Conservation (phyloP, 2,113 vertebrate genomes). For the Rhynchomys soricoides region DNA sequence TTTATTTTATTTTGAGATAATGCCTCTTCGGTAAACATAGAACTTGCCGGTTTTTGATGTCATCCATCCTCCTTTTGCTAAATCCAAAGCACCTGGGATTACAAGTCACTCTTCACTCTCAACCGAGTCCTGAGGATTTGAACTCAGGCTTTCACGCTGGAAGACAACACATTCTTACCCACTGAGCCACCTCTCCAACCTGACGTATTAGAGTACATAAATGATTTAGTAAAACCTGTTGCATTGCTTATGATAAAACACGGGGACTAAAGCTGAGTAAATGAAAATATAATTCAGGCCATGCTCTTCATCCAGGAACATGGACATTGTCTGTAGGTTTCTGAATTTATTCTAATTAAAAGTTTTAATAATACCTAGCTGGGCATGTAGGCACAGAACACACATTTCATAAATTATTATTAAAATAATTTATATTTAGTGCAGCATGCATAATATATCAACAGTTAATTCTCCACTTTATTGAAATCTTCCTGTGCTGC, state of each 20-base stretch:
- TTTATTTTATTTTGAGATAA: background rate
- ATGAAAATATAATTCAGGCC: background rate
- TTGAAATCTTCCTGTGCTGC: background rate
- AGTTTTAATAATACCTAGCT: background rate
- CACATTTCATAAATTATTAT: background rate
- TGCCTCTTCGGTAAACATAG: background rate
- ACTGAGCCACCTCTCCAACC: background rate
- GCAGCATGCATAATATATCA: background rate
- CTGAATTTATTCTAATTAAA: slow-evolving; percentile 17
- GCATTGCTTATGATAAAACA: background rate
- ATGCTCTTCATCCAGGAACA: background rate
- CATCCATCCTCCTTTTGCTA: background rate
- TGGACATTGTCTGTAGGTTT: background rate
- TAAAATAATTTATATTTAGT: slow-evolving; percentile 17
- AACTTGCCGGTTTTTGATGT: background rate
- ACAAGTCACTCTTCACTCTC: no score
- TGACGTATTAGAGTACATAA: background rate
- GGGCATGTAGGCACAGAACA: background rate
- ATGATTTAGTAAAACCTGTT: background rate
- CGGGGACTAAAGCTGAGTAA: background rate
- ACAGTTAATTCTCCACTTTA: background rate
- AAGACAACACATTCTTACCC: no score
- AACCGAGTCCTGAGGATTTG: background rate
- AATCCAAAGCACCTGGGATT: background rate
- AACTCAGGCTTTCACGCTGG: background rate